Base-by-base conservation (phyloP, 2,113 vertebrate genomes). In the Triplophysa tibetana region DNA sequence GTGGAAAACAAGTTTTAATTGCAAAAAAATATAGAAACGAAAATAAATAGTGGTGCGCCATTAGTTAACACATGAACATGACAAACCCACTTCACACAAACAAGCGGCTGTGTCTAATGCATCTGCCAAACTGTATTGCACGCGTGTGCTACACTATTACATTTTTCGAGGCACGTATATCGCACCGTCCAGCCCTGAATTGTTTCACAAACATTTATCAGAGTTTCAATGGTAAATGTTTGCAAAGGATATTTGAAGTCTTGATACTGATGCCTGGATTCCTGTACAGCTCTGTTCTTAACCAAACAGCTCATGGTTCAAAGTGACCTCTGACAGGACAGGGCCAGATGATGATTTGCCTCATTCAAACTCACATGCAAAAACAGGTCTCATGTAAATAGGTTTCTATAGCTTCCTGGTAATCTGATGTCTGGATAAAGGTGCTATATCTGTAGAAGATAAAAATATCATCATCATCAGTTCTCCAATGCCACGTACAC, bases 331-430 rank as follows among this genome's bases (percentile, higher is more conserved):
- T 9, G 66, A 73, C 23, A 56, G 56, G 62, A 16, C 12, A 56
- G 61, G 58, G 33, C 13, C 61, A 79, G 77, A 61, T 29, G 12
- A 21, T 62, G 50, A 63, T 84, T 84, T 81, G 73, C 80, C 52
- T 84, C 64, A 70, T 85, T 70, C 66, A 79, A 81, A 83, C 41
- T 8, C 48, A 70, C 66, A 86, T 80, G 85, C 29, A 87, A 87
- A 87, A 83, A 6, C 17, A 26, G 61, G 43, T 65, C 43, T 65
- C 62, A 84, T 87, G 81, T 61, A 85, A 83, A 87, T 75, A 58
- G 24, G 45, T 38, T 70, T 2, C 38, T 50, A 50, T 72, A 65
- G 80, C 68, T 78, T 81, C 58, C 66, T 70, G 70, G 58, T 54
- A 70, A 48, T 1, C 33, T 64, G 52, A 63, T 5, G 21, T 63